Evolutionary conservation across 2,113 vertebrate genomes (phyloP).

Genomic region (Thalassarche chlororhynchos): DNA sequence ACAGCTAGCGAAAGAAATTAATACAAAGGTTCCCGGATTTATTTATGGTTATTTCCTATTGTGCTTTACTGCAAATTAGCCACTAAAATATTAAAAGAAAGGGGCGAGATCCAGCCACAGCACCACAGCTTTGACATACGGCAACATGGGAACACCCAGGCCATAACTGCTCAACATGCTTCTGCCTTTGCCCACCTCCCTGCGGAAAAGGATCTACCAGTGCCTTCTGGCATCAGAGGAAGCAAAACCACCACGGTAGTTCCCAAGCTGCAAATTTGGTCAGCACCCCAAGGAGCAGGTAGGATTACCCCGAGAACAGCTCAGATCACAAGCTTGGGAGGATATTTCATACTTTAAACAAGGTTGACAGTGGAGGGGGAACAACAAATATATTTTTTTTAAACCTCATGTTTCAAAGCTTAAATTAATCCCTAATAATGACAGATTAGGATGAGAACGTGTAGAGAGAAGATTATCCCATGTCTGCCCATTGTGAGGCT

Average conservation of each 20-base stretch:
- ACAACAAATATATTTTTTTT: neutral
- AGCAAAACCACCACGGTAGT: neutral
- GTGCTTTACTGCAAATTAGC: constrained; percentile 54
- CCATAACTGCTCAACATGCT: neutral
- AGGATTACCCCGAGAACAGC: neutral
- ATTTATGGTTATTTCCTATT: constrained; percentile 63
- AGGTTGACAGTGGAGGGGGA: neutral
- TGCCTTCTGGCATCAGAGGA: neutral
- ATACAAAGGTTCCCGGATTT: constrained; percentile 66
- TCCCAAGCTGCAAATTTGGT: neutral
- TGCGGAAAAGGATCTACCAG: neutral
- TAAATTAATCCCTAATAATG: constrained; percentile 53
- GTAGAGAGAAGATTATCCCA: constrained; percentile 48
- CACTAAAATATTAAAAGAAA: constrained; percentile 24
- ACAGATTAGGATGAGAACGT: constrained; percentile 1
- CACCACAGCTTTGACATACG: constrained; percentile 11
- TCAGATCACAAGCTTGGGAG: neutral
- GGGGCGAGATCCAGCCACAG: neutral
- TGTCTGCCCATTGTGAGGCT: constrained; percentile 9
- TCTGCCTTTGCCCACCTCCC: neutral
- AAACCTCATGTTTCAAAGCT: constrained; percentile 26
- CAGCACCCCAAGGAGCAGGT: neutral
- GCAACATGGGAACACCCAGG: neutral
- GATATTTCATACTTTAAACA: neutral
- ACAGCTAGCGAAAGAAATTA: constrained; percentile 66